Evolutionary conservation across 2,797 vertebrate genomes (phyloP).

Genomic region (Cyclopterus lumpus): DNA sequence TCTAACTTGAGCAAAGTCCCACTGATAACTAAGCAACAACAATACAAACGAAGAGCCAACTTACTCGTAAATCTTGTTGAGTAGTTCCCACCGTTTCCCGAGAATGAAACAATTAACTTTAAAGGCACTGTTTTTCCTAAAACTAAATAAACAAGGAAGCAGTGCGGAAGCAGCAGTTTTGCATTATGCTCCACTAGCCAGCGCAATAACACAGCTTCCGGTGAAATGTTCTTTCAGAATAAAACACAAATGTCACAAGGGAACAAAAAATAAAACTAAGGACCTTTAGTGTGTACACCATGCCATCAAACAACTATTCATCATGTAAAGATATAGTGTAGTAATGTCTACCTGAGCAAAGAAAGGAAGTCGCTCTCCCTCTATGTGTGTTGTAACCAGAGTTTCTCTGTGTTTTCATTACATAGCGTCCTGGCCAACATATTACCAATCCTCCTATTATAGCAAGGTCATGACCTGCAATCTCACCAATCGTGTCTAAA

Average conservation of each 20-base stretch:
- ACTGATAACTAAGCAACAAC: not conserved
- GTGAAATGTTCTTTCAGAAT: conserved; percentile 32
- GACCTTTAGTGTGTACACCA: not conserved
- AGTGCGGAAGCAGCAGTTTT: conserved; percentile 63
- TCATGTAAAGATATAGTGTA: not conserved
- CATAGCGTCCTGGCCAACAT: not conserved
- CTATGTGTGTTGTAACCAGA: not conserved
- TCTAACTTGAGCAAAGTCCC: conserved; percentile 11
- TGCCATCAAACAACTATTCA: not conserved
- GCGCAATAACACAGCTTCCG: conserved; percentile 33
- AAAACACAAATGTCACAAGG: conserved; percentile 5
- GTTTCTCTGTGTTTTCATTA: not conserved
- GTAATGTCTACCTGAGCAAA: not conserved
- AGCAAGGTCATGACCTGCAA: not conserved
- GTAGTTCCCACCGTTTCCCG: not conserved
- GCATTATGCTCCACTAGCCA: not conserved
- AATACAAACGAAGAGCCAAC: conserved; percentile 9
- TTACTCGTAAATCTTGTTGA: conserved; percentile 17
- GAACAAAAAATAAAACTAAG: not conserved
- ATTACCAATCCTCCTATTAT: not conserved
- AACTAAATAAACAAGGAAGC: conserved; percentile 74
- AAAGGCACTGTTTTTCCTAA: conserved; percentile 18
- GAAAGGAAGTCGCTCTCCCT: not conserved
- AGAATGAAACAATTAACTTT: not conserved
- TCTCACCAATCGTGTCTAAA: not conserved